Base-by-base conservation (phyloP, 2,888 invertebrate genomes). In the Torymus aiolomorphi region DNA sequence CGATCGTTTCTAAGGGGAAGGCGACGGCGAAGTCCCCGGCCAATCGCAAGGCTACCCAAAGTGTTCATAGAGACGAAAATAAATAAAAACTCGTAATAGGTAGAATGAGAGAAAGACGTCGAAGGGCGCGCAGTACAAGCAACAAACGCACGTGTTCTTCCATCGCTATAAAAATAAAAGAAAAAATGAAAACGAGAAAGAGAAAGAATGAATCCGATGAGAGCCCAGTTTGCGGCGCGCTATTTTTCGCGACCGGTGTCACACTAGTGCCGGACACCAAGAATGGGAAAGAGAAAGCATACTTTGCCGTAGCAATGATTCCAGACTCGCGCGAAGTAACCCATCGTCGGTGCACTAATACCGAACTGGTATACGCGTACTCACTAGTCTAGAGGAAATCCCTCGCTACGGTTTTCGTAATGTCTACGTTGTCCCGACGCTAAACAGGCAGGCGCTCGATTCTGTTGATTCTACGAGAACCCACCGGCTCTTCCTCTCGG, bases 61-160 rank as follows among this genome's bases (percentile, higher is more conserved):
- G 89, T 89, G 89, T 89, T 89, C 89, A 57, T 42, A 42, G 42
- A 42, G 42, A 42, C 88, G 42, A 85, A 87, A 86, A 85, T 86
- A 86, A 85, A 87, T 85, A 24, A 54, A 63, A 66, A 20, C 5
- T 51, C 66, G 42, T 72, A 61, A 57, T 18, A 66, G 16, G 14
- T 56, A 69, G 57, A 24, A 65, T 12, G 49, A 24, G 66, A 3
- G n/a, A 59, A 73, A 56, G 11, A 31, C 18, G 57, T 63, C 14
- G 63, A 14, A 63, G n/a, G 16, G 63, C 63, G 31, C 63, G 63
- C 13, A 49, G 65, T 72, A 73, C 42, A 70, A 69, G 72, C 67
- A 42, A 42, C 42, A 42, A 42, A 42, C 42, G 42, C 16, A 61
- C 20, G 61, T 61, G 61, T 16, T 16, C 61, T 18, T 61, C 61